These are phyloP conservation scores for Dolichomitus sp. DNA, from an alignment of 2,888 invertebrate species.

Conservation along the genomic window DNA sequence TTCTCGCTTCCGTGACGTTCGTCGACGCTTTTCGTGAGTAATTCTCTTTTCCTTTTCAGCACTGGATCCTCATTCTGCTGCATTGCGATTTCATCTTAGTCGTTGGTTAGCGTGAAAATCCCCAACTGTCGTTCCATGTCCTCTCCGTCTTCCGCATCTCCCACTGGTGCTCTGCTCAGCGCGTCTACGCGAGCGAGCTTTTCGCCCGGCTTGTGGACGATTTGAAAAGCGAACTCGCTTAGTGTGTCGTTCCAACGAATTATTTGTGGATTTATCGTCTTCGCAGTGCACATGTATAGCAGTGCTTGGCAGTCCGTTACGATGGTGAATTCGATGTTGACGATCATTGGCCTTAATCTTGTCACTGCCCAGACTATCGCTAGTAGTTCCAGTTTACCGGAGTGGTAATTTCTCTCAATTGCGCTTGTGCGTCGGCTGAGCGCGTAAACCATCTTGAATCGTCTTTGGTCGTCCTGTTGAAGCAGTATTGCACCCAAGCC, in stretches of 20 bases:
- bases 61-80: too few species aligned
- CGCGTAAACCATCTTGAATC: conserved; percentile 67
- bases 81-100: background rate
- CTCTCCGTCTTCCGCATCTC: background rate
- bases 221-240: conserved; percentile 53
- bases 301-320: conserved; percentile 2
- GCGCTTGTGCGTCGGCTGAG: background rate
- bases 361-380: conserved; percentile 36
- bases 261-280: background rate
- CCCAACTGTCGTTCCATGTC: conserved; percentile 34
- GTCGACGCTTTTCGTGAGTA: too few species aligned
- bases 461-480: conserved; percentile 64
- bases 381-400: background rate
- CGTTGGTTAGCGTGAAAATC: background rate
- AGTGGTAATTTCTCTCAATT: too few species aligned
- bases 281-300: background rate
- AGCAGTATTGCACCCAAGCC: conserved; percentile 28
- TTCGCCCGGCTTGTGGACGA: conserved; percentile 68
- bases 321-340: conserved; percentile 50
- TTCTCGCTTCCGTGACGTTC: too few species aligned
- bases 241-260: conserved; percentile 7
- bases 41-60: too few species aligned
- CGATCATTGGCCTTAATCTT: conserved; percentile 6
- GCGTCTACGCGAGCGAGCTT: conserved; percentile 67
- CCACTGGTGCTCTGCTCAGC: conserved; percentile 62